Conservation (phyloP, 2,888 invertebrate species). For the Eristalinus aeneus region DNA sequence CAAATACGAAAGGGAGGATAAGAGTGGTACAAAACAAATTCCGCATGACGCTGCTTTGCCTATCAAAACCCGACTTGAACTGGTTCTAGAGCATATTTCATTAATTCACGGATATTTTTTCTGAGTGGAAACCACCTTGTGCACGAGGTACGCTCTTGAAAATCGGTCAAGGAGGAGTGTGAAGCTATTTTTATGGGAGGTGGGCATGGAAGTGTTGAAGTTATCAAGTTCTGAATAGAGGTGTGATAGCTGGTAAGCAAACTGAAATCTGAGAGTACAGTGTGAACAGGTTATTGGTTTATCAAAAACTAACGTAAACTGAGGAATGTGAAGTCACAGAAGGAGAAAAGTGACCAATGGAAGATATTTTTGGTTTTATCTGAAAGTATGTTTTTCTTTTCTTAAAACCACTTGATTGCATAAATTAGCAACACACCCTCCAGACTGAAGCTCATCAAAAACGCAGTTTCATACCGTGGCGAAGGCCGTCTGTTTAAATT, state of each 20-base stretch:
- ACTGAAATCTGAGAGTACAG: neutral
- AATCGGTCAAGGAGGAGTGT: slow-evolving; percentile 31
- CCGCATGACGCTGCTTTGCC: slow-evolving; percentile 13
- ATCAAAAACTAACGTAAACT: neutral
- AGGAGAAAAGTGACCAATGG: neutral
- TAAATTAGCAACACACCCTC: too few species aligned
- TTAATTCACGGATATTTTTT: slow-evolving; percentile 22
- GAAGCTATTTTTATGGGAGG: neutral
- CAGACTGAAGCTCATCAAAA: too few species aligned
- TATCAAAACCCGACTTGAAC: slow-evolving; percentile 13
- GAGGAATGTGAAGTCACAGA: slow-evolving; percentile 14
- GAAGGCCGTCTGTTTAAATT: too few species aligned
- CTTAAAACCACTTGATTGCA: neutral
- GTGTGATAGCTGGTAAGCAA: neutral
- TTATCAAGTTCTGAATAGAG: neutral
- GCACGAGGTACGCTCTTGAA: slow-evolving; percentile 3
- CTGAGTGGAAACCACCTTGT: neutral
- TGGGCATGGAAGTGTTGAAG: neutral
- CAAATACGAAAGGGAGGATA: neutral
- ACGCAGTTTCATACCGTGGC: too few species aligned
- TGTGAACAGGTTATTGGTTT: neutral
- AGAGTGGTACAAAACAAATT: neutral
- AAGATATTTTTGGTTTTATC: too few species aligned
- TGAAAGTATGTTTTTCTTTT: neutral
- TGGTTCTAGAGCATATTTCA: slow-evolving; percentile 23